Evolutionary conservation across 2,113 vertebrate species (phyloP).

Genomic region (Nematolebias whitei): DNA sequence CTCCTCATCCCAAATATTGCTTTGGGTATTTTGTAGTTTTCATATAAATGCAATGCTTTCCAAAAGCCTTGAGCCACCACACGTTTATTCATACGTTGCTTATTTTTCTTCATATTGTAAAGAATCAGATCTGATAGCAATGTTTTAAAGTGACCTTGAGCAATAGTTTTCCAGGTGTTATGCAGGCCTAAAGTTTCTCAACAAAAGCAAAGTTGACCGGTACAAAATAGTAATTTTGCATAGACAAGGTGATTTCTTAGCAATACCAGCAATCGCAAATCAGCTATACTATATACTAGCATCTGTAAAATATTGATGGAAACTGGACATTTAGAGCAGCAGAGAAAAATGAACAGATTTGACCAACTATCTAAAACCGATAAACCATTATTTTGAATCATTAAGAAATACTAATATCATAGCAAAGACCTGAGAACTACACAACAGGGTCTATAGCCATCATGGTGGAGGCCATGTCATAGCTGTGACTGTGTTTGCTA

Average conservation of each 20-base stretch:
- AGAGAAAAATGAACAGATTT: no score
- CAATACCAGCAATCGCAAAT: no score
- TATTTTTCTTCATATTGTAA: not conserved
- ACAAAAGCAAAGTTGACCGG: not conserved
- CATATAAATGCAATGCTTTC: not conserved
- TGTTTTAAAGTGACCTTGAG: not conserved
- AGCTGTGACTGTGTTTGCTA: no score
- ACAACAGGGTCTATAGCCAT: no score
- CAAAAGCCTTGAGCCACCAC: not conserved
- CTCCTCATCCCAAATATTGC: slow-evolving; percentile 17
- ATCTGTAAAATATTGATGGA: no score
- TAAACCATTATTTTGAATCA: no score
- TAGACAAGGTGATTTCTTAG: not conserved
- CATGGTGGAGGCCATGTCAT: no score
- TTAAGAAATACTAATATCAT: no score
- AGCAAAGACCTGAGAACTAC: no score
- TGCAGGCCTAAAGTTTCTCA: not conserved
- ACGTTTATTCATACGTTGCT: not conserved
- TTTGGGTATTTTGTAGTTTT: not conserved
- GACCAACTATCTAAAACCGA: no score
- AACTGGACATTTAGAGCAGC: no score
- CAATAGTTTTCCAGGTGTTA: not conserved
- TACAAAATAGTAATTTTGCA: not conserved
- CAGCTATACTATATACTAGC: no score
- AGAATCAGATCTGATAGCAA: not conserved